Conservation (phyloP, 2,888 invertebrate genomes). For the Archips crataeganus region DNA sequence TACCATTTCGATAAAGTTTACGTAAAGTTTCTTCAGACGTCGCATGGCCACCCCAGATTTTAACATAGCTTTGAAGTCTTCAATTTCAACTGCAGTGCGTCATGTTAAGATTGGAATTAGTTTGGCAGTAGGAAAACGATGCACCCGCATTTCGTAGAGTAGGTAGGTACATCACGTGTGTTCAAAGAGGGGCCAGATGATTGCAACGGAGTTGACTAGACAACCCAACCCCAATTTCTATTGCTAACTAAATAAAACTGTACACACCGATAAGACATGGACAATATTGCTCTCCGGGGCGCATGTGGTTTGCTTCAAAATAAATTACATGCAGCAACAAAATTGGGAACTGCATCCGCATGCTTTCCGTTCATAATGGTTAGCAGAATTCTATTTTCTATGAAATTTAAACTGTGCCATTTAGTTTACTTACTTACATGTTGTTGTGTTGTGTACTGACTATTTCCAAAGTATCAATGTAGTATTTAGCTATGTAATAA, state of each 20-base stretch:
- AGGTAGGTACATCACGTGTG: conserved; percentile 64
- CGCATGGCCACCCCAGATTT: conserved; percentile 61
- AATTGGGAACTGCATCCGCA: conserved; percentile 17
- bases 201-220: conserved; percentile 63
- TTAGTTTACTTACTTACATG: neutral
- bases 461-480: too few species aligned
- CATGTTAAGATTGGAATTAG: conserved; percentile 45
- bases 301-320: conserved; percentile 32
- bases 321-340: conserved; percentile 22
- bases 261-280: conserved; percentile 10
- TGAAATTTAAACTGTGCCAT: conserved; percentile 14
- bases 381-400: conserved; percentile 23
- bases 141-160: conserved; percentile 57
- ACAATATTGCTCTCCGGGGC: conserved; percentile 29
- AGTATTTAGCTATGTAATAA: neutral
- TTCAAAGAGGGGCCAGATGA: conserved; percentile 70
- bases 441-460: too few species aligned
- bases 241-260: conserved; percentile 54
- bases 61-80: conserved; percentile 56
- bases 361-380: conserved; percentile 21
- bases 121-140: conserved; percentile 53
- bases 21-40: conserved; percentile 46
- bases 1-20: conserved; percentile 68
- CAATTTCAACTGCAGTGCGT: conserved; percentile 52
- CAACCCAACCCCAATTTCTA: conserved; percentile 58